phyloP scores from a whole-genome alignment of 2,113 vertebrate genomes.

The Bolborhynchus lineola region DNA sequence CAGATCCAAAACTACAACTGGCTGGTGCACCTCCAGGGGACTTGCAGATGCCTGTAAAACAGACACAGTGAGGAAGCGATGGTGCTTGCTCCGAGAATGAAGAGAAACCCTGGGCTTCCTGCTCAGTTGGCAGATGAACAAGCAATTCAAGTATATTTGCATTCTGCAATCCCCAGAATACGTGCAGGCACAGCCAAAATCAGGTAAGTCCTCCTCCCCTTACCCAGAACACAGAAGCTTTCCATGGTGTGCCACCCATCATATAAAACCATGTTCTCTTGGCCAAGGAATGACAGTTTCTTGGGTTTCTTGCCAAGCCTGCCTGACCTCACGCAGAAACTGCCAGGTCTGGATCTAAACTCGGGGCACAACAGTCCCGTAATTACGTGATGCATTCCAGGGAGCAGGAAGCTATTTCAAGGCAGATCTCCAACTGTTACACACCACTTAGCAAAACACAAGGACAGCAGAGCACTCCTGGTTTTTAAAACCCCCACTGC shows the following conservation, averaged over 20 bases:
- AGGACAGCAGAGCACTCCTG: neutral
- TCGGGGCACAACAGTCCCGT: fast-evolving
- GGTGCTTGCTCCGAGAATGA: neutral
- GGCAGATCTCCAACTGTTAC: neutral
- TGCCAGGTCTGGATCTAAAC: neutral
- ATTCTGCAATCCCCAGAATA: neutral
- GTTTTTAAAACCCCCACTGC: neutral
- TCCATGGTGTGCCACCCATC: neutral
- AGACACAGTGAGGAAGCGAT: fast-evolving
- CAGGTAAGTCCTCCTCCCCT: neutral
- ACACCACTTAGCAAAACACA: neutral
- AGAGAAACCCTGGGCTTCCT: neutral
- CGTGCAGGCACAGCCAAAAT: neutral
- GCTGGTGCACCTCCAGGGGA: neutral
- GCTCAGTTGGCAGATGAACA: neutral
- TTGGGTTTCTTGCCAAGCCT: neutral
- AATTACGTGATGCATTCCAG: neutral
- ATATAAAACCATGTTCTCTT: neutral
- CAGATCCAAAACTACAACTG: fast-evolving
- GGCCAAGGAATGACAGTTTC: neutral
- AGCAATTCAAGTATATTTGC: neutral
- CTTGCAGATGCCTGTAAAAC: fast-evolving
- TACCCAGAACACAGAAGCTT: neutral
- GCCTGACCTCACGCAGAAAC: neutral
- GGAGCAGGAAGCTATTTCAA: neutral